These are phyloP conservation scores for Eleutherodactylus coqui DNA, from an alignment of 2,797 vertebrate species.

Conservation along the genomic window DNA sequence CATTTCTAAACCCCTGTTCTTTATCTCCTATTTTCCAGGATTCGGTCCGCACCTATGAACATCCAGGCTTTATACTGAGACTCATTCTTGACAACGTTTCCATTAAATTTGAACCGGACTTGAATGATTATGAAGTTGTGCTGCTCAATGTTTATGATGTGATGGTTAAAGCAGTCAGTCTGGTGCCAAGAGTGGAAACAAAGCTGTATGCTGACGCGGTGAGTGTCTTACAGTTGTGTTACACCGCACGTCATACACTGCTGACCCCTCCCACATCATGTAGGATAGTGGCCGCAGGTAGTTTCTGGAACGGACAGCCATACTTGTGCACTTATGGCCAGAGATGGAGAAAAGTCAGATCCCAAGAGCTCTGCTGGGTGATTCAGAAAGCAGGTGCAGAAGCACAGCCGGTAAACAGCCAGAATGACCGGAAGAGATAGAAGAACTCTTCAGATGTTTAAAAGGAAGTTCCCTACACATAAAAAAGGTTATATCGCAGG, in stretches of 20 bases:
- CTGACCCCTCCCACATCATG: neutral
- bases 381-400: too few species aligned
- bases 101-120: constrained; percentile 84
- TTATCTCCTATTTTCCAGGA: constrained; percentile 67
- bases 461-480: too few species aligned
- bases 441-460: too few species aligned
- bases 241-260: too few species aligned
- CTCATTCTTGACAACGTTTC: constrained; percentile 78
- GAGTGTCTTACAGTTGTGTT: constrained; percentile 67
- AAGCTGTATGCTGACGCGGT: constrained; percentile 84
- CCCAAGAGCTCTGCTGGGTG: too few species aligned
- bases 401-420: too few species aligned
- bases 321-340: too few species aligned
- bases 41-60: constrained; percentile 77
- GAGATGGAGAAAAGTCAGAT: too few species aligned
- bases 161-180: constrained; percentile 81
- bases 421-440: too few species aligned
- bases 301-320: too few species aligned
- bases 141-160: constrained; percentile 80
- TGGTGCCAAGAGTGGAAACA: constrained; percentile 85
- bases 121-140: constrained; percentile 76
- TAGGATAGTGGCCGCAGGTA: too few species aligned
- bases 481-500: too few species aligned
- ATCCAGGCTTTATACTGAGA: constrained; percentile 83
- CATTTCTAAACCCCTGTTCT: neutral